Base-by-base conservation (phyloP, 2,113 vertebrate species). In the Trematocara zebra region DNA sequence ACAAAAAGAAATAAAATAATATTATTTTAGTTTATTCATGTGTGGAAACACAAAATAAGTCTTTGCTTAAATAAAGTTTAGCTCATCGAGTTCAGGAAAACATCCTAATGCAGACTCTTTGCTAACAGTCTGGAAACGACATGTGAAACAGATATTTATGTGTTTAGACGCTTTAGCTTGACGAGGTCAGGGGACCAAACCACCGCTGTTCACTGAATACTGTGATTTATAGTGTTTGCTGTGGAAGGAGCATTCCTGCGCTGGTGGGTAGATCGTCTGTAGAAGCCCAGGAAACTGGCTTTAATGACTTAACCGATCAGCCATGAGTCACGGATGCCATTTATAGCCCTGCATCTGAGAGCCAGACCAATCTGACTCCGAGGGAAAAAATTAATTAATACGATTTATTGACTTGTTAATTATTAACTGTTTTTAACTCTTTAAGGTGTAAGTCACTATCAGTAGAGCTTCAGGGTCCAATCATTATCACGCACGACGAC, bases 291-390 rank as follows among this genome's bases (percentile, higher is more conserved):
- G 86, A 90, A 91, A 76, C 64, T 31, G 11, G 40, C 69, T 80
- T 81, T 74, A 37, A 80, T 64, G 42, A 80, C 11, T 51, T 4
- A 49, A 80, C 37, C 84, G 82, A 86, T 84, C 85, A 64, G 85
- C 35, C 47, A 37, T 93, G 88, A 89, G 59, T 88, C 87, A 86
- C 28, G 12, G 52, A 18, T 18, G 67, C 23, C 80, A 88, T 83
- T 89, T 89, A 85, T 79, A 86, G 80, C 2, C 15, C 31, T 14
- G 40, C 26, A 15, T 87, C 42, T 52, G 59, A 76, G 54, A 76
- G 17, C n/a, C 12, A 3, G 28, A 51, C 12, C 12, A 35, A 37
- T 61, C 31, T 18, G 8, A 72, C 64, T 44, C 20, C 33, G 35
- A 0, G 11, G 23, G 5, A 26, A 20, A 59, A 67, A 53, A 26